phyloP scores from a whole-genome alignment of 2,888 invertebrate genomes.

The Nomada fabriciana region DNA sequence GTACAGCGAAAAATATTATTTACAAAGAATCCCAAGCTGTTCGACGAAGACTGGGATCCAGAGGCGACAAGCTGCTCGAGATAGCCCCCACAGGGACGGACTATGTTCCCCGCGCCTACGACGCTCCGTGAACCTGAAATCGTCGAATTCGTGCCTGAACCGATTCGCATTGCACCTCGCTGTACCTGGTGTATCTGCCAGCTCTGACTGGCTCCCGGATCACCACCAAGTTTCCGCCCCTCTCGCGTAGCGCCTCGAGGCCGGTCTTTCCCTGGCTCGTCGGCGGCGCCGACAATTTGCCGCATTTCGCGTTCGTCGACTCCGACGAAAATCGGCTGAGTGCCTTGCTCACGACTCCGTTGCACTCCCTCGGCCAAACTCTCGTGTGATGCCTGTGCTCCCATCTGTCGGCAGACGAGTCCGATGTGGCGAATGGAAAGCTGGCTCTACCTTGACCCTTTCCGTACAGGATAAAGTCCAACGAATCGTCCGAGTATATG shows the following conservation, averaged over 20 bases:
- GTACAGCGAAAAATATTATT: constrained; percentile 50
- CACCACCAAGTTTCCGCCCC: constrained; percentile 84
- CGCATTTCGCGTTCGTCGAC: constrained; percentile 57
- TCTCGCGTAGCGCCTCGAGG: constrained; percentile 83
- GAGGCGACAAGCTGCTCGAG: constrained; percentile 37
- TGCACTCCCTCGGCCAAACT: constrained; percentile 84
- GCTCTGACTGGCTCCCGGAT: constrained; percentile 85
- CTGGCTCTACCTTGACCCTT: constrained; percentile 81
- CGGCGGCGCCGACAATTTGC: constrained; percentile 46
- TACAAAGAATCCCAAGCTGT: constrained; percentile 33
- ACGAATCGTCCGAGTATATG: constrained; percentile 85
- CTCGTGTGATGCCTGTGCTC: constrained; percentile 77
- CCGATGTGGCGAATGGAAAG: constrained; percentile 80
- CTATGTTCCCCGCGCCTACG: constrained; percentile 67
- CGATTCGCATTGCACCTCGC: constrained; percentile 85
- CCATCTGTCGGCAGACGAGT: constrained; percentile 76
- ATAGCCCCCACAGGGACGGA: not conserved
- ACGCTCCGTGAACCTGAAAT: constrained; percentile 83
- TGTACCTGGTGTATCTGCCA: constrained; percentile 84
- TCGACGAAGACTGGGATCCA: not conserved
- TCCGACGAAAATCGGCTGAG: constrained; percentile 83
- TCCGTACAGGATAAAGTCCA: constrained; percentile 84
- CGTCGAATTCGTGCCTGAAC: constrained; percentile 85
- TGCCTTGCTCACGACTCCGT: constrained; percentile 84
- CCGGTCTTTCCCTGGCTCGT: constrained; percentile 75